These are phyloP conservation scores for Palythoa heliodiscus DNA, from an alignment of 92 coral and sea anemone species.

Conservation along the genomic window DNA sequence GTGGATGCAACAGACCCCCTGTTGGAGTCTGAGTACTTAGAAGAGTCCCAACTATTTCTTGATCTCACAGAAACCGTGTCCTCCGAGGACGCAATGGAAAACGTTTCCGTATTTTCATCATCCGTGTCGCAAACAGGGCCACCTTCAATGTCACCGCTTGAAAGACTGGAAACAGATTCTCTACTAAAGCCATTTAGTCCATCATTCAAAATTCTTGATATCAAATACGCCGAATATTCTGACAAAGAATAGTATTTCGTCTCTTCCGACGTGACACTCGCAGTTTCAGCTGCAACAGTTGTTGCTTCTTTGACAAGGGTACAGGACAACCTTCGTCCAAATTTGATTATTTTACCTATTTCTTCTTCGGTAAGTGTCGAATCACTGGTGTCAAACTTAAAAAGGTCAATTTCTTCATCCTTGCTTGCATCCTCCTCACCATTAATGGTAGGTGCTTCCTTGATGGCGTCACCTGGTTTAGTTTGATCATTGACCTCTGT, in stretches of 20 bases:
- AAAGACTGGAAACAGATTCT: conserved; percentile 33
- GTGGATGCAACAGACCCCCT: conserved; percentile 59
- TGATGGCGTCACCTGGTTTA: conserved; percentile 50
- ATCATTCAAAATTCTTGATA: conserved; percentile 67
- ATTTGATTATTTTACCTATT: conserved; percentile 58
- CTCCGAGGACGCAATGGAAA: conserved; percentile 26
- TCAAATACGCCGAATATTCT: conserved; percentile 71
- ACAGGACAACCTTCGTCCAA: conserved; percentile 67
- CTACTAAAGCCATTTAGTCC: conserved; percentile 64
- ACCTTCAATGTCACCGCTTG: background rate
- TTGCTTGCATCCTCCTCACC: conserved; percentile 63
- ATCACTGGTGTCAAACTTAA: conserved; percentile 34
- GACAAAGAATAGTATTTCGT: conserved; percentile 60
- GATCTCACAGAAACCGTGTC: conserved; percentile 28
- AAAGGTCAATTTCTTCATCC: conserved; percentile 40
- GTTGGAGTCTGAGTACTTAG: conserved; percentile 32
- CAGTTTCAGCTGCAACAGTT: conserved; percentile 46
- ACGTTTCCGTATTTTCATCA: conserved; percentile 18
- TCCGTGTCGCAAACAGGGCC: conserved; percentile 9
- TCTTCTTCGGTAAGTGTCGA: conserved; percentile 56
- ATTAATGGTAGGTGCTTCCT: conserved; percentile 79
- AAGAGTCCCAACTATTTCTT: conserved; percentile 43
- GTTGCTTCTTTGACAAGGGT: conserved; percentile 67
- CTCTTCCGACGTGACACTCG: conserved; percentile 1
- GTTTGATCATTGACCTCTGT: conserved; percentile 51